Evolutionary conservation across 1,140 invertebrate species (phyloP).

Genomic region (Drosophila pandora): DNA sequence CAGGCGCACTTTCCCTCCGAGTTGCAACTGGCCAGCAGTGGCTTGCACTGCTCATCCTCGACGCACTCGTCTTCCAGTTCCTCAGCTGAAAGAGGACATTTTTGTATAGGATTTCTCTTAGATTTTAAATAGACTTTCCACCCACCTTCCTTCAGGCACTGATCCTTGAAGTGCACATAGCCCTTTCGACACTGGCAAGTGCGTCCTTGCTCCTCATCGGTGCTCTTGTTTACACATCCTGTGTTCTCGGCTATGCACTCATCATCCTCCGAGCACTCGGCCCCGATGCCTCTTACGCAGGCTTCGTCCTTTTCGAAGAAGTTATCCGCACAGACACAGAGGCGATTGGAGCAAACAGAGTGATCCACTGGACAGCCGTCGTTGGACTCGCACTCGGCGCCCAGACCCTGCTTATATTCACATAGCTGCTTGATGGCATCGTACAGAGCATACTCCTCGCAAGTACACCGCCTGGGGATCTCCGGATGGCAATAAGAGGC

Average conservation of each 20-base stretch:
- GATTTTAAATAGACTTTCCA: neutral
- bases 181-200: constrained; percentile 83
- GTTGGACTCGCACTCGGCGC: constrained; percentile 70
- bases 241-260: constrained; percentile 84
- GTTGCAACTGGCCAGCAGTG: constrained; percentile 70
- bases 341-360: constrained; percentile 81
- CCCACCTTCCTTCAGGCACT: constrained; percentile 83
- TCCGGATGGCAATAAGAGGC: constrained; percentile 71
- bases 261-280: constrained; percentile 74
- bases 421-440: constrained; percentile 77
- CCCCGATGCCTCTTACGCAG: constrained; percentile 84
- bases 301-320: constrained; percentile 76
- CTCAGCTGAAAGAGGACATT: constrained; percentile 38
- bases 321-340: constrained; percentile 82
- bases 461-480: constrained; percentile 76
- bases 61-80: constrained; percentile 74
- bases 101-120: no score
- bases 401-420: constrained; percentile 71
- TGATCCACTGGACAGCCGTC: constrained; percentile 76
- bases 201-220: constrained; percentile 37
- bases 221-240: constrained; percentile 62
- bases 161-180: constrained; percentile 83
- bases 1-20: constrained; percentile 71
- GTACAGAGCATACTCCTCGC: constrained; percentile 77
- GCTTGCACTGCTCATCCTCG: constrained; percentile 80